A percentile compares a stretch with the other conserved stretches of the same genome.
Evolutionary conservation across 1,140 invertebrate genomes (phyloP).

Genomic region (Hypsibius dujardini): DNA sequence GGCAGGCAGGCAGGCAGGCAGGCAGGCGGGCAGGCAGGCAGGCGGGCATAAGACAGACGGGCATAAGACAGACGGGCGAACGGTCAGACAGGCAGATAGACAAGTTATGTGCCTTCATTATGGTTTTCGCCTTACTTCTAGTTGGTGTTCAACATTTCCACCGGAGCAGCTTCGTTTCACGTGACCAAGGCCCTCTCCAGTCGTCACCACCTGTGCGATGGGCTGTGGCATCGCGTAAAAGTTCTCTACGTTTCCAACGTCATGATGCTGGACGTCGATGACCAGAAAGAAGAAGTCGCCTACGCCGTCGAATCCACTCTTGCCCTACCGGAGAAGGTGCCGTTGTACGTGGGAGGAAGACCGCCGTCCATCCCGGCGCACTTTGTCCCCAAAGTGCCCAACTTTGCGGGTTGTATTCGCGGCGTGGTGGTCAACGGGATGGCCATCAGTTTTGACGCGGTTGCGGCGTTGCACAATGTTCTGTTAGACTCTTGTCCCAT

Average conservation of each 20-base stretch:
- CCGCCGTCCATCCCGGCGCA: conserved; percentile 7
- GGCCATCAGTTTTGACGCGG: conserved; percentile 59
- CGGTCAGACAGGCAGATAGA: no score
- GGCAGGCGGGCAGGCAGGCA: no score
- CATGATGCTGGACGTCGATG: conserved; percentile 26
- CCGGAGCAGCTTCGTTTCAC: neutral
- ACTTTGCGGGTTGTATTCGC: conserved; percentile 75
- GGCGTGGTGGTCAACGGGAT: conserved; percentile 52
- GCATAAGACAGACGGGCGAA: no score
- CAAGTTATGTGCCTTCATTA: neutral
- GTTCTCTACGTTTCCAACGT: conserved; percentile 24
- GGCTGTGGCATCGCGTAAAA: conserved; percentile 27
- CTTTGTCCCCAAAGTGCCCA: conserved; percentile 27
- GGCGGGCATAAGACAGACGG: no score
- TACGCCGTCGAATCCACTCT: neutral
- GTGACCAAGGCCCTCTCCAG: neutral
- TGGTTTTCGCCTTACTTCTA: no score
- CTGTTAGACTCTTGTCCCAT: conserved; percentile 69
- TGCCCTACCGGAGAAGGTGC: neutral
- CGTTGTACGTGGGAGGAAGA: neutral
- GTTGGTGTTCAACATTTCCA: neutral
- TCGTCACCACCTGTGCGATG: conserved; percentile 24
- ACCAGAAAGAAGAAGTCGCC: neutral
- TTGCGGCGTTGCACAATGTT: conserved; percentile 60
- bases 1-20: no score